These are phyloP conservation scores for Caenorhabditis plicata DNA, from an alignment of 2,888 invertebrate species.

Conservation along the genomic window DNA sequence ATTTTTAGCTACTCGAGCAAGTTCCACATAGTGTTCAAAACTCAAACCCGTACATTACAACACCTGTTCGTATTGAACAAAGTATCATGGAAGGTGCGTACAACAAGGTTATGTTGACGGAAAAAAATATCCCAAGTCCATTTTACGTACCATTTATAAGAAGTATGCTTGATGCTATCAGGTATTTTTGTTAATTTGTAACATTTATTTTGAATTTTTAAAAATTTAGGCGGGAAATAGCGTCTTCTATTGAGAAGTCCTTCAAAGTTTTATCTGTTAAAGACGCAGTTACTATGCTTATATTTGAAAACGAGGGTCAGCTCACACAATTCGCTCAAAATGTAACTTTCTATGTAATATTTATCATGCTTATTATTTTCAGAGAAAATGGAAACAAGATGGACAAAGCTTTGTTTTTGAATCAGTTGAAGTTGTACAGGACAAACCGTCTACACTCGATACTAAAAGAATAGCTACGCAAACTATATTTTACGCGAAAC, in stretches of 20 bases:
- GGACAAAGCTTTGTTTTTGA: constrained; percentile 82
- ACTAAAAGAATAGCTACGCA: constrained; percentile 87
- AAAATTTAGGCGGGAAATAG: constrained; percentile 79
- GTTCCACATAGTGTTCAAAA: constrained; percentile 87
- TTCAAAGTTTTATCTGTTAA: constrained; percentile 81
- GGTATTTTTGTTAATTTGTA: constrained; percentile 67
- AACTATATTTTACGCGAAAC: constrained; percentile 92
- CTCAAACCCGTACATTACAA: constrained; percentile 87
- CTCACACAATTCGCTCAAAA: constrained; percentile 41
- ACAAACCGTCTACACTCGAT: constrained; percentile 72
- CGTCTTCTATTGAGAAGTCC: constrained; percentile 92
- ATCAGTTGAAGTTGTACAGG: constrained; percentile 71
- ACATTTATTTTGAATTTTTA: constrained; percentile 3
- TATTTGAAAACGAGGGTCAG: constrained; percentile 43
- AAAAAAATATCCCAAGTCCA: constrained; percentile 92
- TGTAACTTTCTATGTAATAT: constrained; percentile 25
- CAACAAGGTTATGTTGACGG: constrained; percentile 88
- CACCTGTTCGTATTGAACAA: constrained; percentile 92
- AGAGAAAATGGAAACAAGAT: constrained; percentile 82
- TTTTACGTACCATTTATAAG: constrained; percentile 96
- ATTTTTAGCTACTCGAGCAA: constrained; percentile 74
- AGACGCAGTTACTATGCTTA: constrained; percentile 36
- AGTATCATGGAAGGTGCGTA: constrained; percentile 99
- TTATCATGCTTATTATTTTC: constrained; percentile 61
- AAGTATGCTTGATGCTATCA: constrained; percentile 87